Conservation (phyloP, 2,113 vertebrate species). For the Mobula hypostoma region DNA sequence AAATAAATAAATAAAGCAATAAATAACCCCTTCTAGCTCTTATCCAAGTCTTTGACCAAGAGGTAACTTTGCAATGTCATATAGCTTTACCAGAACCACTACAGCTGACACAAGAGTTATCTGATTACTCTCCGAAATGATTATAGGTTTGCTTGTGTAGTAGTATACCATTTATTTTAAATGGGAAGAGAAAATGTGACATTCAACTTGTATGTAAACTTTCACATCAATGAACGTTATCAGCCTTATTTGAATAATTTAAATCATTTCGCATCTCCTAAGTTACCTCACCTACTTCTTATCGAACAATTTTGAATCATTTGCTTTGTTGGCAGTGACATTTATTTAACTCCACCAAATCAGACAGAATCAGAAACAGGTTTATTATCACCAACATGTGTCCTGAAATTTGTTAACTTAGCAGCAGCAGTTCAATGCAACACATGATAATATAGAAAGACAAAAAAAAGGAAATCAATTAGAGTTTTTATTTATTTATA, state of each 20-base stretch:
- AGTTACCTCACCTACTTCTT: background rate
- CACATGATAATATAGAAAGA: too few relatives aligned
- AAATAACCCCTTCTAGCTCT: too few relatives aligned
- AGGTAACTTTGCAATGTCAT: background rate
- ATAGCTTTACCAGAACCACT: background rate
- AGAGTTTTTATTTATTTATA: too few relatives aligned
- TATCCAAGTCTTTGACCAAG: background rate
- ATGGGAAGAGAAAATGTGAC: background rate
- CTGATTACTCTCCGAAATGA: background rate
- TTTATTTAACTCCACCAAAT: background rate
- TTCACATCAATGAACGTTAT: background rate
- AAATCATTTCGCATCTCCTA: background rate
- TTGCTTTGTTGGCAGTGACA: background rate
- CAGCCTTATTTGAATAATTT: background rate
- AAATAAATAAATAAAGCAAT: too few relatives aligned
- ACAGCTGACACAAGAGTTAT: background rate
- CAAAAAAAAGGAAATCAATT: too few relatives aligned
- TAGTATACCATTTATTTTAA: background rate
- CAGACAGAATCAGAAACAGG: background rate
- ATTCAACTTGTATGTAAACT: background rate
- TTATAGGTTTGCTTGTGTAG: background rate
- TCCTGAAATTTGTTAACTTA: too few relatives aligned
- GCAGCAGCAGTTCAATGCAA: too few relatives aligned
- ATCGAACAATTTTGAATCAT: background rate
- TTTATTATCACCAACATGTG: too few relatives aligned